Base-by-base conservation (phyloP, 2,888 invertebrate species). In the Abrostola triplasia region DNA sequence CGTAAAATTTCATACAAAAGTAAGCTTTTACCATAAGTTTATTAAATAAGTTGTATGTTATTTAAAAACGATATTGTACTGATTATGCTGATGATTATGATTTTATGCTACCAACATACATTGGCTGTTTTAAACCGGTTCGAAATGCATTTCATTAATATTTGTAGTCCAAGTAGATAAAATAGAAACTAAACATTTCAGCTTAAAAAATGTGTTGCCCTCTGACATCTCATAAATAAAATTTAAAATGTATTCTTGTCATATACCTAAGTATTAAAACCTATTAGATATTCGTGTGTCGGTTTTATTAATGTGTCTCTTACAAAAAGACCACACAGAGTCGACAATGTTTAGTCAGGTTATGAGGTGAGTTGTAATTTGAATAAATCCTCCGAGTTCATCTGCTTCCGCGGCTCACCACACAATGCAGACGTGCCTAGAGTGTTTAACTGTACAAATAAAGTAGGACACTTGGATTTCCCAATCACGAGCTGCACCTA, bases 401-500 rank as follows among this genome's bases (percentile, higher is more conserved):
- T 71, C 51, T 64, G 70, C 75, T 81, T 82, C 83, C 82, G 80
- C 47, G 64, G 70, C 49, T 70, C 66, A 63, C 55, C 65, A 76
- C 67, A 82, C 65, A 64, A 60, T 60, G 60, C n/a, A 56, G 74
- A 80, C 83, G 82, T 84, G 83, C 71, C 77, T 58, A 40, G 82
- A 77, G 64, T 81, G 59, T 71, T 66, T 74, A 84, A 77, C 65
- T 57, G 61, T 66, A 61, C 64, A 40, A 57, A 66, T 60, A 55
- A 83, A 82, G 79, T 82, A 76, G 83, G 77, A 81, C 88, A 81
- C 69, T 85, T 77, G 90, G 91, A 77, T 93, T 93, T 93, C 90
- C 92, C 92, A 90, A 91, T 78, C 76, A 64, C 78, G 72, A 71
- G 72, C 72, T 68, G 78, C 76, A 73, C 59, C 65, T 66, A 49